Base-by-base conservation (phyloP, 2,797 vertebrate genomes). In the Rhabdophis nuchalis region DNA sequence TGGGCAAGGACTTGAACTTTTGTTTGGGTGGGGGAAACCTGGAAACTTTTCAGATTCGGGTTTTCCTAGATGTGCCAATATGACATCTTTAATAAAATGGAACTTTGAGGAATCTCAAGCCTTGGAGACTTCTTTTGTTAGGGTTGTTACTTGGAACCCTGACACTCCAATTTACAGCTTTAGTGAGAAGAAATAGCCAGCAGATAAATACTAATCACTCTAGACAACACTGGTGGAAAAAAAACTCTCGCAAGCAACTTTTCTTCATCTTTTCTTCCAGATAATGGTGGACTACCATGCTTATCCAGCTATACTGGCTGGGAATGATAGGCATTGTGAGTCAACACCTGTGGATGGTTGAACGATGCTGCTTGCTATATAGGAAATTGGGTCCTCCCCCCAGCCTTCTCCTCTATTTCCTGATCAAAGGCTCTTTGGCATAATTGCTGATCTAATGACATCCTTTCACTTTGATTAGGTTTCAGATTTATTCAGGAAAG, bases 391-490 rank as follows among this genome's bases (percentile, higher is more conserved):
- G 93, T 93, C 87, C 95, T 95, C 95, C 85, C 95, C 90, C 72
- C 18, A 64, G 58, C 91, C 85, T 95, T 91, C 53, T 88, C 41
- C 54, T 87, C 46, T 82, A 93, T 92, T 93, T 95, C 95, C 95
- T 97, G 95, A 97, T 97, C 93, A 96, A 96, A 96, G 95, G 95
- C 91, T 89, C 94, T 89, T 96, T 95, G 92, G 92, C 92, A 54
- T 94, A 92, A 97, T 97, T 96, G 95, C 91, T 94, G 94, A 95
- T 96, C 88, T 95, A 95, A 96, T 95, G 92, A 96, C 93, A 97
- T 97, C 93, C 94, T 93, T 95, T 96, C 90, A 54, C 92, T 96
- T 87, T 90, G 85, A 90, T 72, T 90, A 87, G 91, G 93, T 95
- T 91, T 29, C 86, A 54, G 57, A 95, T 95, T 94, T 96, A 86